Evolutionary conservation across 2,113 vertebrate genomes (phyloP), one percentile per base, ranked within the genome.

Genomic region (Neodontobutis hainanensis): DNA sequence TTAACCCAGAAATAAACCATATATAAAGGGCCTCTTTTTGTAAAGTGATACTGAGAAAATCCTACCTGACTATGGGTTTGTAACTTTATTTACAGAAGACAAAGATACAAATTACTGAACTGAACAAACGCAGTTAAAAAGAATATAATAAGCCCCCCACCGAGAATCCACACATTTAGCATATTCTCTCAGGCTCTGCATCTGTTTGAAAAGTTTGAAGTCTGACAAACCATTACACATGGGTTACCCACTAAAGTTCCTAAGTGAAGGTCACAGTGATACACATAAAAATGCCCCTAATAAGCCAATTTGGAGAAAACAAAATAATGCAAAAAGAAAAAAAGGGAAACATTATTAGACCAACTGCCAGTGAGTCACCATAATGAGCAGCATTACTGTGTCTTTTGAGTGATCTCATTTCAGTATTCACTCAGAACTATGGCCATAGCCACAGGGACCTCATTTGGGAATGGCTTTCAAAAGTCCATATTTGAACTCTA

Each of bases 401-500:
- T 66, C 47, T 65, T 69, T 53, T 53, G 53, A 82, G 67, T 35
- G 48, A 53, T 60, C 51, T 71, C 64, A 12, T 78, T 84, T 72
- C 51, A 52, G 36, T 70, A 58, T 75, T 77, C 65, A 65, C 53
- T 71, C 63, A 34, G 45, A 75, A 68, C 70, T 70, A 49, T 8
- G 5, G 35, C 63, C 70, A 56, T 68, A 63, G 77, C 88, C 75
- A 75, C 76, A 53, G 75, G 79, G 76, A 68, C 63, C 65, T 85
- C 61, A 57, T 80, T 74, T 74, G 38, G 48, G 50, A 64, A 77
- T 1, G 40, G 46, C 58, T 68, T 78, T 79, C 60, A 70, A 69
- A 86, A 77, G 65, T 82, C 84, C 57, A 80, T 40, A 70, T 83
- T 74, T 81, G 63, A 82, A 84, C 82, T 85, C 67, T 69, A 71